Percentiles rank a stretch among this genome's conserved stretches.
Evolutionary conservation across 2,888 invertebrate species (phyloP).

Genomic region (Venusia cambrica): DNA sequence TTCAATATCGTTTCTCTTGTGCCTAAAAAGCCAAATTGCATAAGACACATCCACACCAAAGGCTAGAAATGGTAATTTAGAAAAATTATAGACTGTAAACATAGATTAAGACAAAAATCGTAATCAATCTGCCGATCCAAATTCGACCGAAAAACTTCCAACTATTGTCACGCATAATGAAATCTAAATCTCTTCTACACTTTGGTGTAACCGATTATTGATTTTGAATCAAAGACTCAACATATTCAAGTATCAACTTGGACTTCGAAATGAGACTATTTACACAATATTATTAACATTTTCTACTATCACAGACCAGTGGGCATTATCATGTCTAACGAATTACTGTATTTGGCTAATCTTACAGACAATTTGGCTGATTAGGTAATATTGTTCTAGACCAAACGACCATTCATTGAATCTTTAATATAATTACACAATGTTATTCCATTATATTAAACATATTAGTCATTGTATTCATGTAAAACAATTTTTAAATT

Average conservation of each 20-base stretch:
- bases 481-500: background rate
- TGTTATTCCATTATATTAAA: no score
- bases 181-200: slow-evolving; percentile 1
- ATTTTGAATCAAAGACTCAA: slow-evolving; percentile 14
- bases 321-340: slow-evolving; percentile 32
- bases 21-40: slow-evolving; percentile 60
- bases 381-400: slow-evolving; percentile 38
- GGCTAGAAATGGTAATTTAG: no score
- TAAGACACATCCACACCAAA: slow-evolving; percentile 25
- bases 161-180: no score
- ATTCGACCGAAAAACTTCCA: no score
- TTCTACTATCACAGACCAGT: slow-evolving; percentile 58
- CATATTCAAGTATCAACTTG: slow-evolving; percentile 18
- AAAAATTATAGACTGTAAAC: no score
- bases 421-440: no score
- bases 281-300: slow-evolving; percentile 19
- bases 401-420: slow-evolving; percentile 5
- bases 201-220: slow-evolving; percentile 13
- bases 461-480: no score
- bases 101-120: no score
- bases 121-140: no score
- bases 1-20: slow-evolving; percentile 34
- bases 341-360: slow-evolving; percentile 22
- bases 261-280: slow-evolving; percentile 19
- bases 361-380: slow-evolving; percentile 55